phyloP scores from a whole-genome alignment of 2,888 invertebrate genomes.

The Caenorhabditis sulstoni region DNA sequence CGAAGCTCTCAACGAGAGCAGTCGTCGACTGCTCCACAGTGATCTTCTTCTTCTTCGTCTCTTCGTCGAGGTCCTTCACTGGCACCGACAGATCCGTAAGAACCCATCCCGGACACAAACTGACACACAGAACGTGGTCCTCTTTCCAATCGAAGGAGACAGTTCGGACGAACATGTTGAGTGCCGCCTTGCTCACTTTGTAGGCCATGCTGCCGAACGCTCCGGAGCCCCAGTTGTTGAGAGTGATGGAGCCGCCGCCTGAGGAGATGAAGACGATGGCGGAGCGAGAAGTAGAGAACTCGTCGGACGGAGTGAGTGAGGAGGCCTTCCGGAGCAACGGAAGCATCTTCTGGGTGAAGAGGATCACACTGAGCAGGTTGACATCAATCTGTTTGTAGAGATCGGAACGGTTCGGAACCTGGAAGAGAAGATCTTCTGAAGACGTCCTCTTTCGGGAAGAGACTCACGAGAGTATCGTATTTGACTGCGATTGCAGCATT shows the following conservation, averaged over 20 bases:
- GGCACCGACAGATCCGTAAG: conserved; percentile 71
- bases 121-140: conserved; percentile 18
- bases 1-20: conserved; percentile 13
- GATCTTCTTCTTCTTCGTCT: too few relatives aligned
- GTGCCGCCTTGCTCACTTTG: conserved; percentile 65
- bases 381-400: conserved; percentile 6
- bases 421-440: background rate
- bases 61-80: conserved; percentile 40
- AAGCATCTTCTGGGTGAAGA: conserved; percentile 11
- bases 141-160: conserved; percentile 58
- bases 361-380: conserved; percentile 1
- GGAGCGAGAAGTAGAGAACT: conserved; percentile 1
- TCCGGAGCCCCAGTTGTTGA: conserved; percentile 47
- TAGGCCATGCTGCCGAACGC: conserved; percentile 46
- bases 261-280: conserved; percentile 53
- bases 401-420: background rate
- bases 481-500: conserved; percentile 35
- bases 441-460: too few relatives aligned
- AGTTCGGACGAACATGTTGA: conserved; percentile 70
- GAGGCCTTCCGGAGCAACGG: background rate
- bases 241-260: conserved; percentile 37
- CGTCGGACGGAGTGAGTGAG: background rate
- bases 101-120: conserved; percentile 73
- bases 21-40: conserved; percentile 30
- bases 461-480: background rate